Evolutionary conservation across 53 echinoderm and acorn worm genomes (phyloP), one percentile per base, ranked within the genome.

Genomic region (Apostichopus leukothele): DNA sequence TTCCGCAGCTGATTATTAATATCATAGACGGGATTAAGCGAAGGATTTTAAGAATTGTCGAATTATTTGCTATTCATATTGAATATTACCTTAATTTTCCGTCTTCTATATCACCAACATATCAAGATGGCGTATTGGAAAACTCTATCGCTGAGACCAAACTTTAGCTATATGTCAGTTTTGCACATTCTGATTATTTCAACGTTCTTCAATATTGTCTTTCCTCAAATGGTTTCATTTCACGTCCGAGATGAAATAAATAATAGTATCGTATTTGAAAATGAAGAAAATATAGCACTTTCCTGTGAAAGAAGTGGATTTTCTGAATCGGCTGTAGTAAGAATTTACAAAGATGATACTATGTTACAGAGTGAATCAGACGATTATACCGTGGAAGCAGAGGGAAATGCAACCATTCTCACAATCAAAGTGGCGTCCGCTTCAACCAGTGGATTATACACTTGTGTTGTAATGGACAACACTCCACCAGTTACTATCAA

Each of bases 401-500:
- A 59, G 12, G 80, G 80, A 5, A n/a, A 53, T 16, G n/a, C 21
- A 9, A 21, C 80, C 20, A 80, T 54, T 21, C 55, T 80, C 53
- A 59, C 23, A 6, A 80, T 80, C 23, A 80, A 80, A 80, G 18
- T 80, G 54, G 80, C 80, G 19, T 80, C 80, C 23, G 80, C 53
- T 21, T 5, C 39, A 53, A 80, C 80, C n/a, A 6, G 19, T 53
- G 80, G 80, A n/a, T 22, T 16, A 8, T 80, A 80, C 55, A 57
- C 13, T 11, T 80, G 80, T 12, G 20, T 57, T n/a, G 80, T 80
- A 80, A 1, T 7, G 9, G 53, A 80, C 80, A 19, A 20, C 80
- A 59, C 54, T 12, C 59, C 54, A 21, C 18, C 21, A 6, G 4
- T n/a, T 9, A 20, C 20, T 59, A 11, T 55, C 22, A 54, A 54